Evolutionary conservation across 2,113 vertebrate species (phyloP).

Genomic region (Passer montanus): DNA sequence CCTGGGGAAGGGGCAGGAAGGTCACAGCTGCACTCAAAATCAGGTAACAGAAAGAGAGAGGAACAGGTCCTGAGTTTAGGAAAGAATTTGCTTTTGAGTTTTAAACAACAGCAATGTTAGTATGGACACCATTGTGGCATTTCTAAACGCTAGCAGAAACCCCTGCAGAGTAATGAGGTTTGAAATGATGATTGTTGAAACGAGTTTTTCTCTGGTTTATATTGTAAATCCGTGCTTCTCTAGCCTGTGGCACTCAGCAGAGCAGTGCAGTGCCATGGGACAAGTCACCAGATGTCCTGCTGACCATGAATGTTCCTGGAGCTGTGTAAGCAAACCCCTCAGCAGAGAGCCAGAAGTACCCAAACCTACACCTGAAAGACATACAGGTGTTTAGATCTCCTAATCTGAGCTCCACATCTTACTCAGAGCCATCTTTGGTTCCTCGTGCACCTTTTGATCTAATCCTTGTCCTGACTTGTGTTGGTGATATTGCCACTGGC

Average conservation of each 20-base stretch:
- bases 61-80: neutral
- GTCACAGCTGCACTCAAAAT: neutral
- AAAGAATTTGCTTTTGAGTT: neutral
- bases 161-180: neutral
- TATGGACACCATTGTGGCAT: neutral
- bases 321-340: neutral
- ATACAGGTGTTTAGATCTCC: constrained; percentile 33
- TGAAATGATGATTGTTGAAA: neutral
- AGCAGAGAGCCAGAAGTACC: neutral
- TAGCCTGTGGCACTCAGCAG: neutral
- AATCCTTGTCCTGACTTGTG: constrained; percentile 60
- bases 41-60: neutral
- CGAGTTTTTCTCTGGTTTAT: neutral
- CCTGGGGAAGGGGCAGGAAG: neutral
- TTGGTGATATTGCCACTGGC: constrained; percentile 60
- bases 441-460: constrained; percentile 40
- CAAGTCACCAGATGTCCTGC: neutral
- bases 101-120: neutral
- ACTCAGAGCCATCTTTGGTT: constrained; percentile 57
- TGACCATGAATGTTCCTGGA: neutral
- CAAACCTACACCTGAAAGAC: constrained; percentile 20
- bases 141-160: neutral
- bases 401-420: constrained; percentile 57
- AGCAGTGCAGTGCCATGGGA: neutral
- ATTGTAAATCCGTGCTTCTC: neutral